Conservation (phyloP, 2,113 vertebrate species). For the Podarcis raffonei region DNA sequence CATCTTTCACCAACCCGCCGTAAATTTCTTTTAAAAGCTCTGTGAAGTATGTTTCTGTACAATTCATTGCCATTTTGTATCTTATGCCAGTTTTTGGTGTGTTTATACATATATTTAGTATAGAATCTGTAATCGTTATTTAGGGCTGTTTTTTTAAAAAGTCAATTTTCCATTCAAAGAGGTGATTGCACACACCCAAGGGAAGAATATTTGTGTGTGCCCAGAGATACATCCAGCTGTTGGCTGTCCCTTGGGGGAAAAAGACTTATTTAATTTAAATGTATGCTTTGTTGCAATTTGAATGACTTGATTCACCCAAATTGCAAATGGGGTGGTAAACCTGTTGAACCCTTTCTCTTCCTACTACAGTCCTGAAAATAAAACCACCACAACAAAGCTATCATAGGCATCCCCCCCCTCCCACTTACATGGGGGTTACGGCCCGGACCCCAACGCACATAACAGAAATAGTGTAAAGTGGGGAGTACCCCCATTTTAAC, state of each 20-base stretch:
- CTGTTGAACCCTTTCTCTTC: not conserved
- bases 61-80: not conserved
- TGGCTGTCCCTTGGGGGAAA: not conserved
- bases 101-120: not conserved
- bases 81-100: not conserved
- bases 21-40: not conserved
- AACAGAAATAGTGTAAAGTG: too few relatives aligned
- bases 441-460: too few relatives aligned
- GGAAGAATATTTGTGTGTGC: not conserved
- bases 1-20: too few relatives aligned
- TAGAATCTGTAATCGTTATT: too few relatives aligned
- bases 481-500: too few relatives aligned
- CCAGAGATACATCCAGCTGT: not conserved
- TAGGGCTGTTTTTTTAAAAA: not conserved
- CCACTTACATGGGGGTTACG: too few relatives aligned
- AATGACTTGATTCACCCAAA: not conserved
- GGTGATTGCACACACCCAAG: not conserved
- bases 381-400: too few relatives aligned
- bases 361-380: too few relatives aligned
- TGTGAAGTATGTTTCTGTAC: not conserved
- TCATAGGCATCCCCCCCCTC: too few relatives aligned
- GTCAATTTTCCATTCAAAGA: not conserved
- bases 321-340: not conserved
- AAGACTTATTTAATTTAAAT: not conserved
- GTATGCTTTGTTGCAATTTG: not conserved